Conservation (phyloP, 2,113 vertebrate species). For the Scophthalmus maximus region DNA sequence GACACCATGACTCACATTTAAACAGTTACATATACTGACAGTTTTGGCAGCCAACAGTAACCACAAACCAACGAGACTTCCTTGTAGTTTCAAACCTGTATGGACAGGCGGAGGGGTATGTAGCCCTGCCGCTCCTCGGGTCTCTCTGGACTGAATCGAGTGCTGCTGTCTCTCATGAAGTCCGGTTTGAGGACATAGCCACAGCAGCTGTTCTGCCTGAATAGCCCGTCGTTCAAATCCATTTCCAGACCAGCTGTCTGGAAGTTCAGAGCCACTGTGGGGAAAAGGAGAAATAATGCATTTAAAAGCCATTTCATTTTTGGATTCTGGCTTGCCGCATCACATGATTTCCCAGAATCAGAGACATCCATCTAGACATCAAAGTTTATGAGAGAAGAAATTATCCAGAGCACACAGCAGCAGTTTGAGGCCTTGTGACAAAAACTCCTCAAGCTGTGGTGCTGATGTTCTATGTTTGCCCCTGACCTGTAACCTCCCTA, state of each 20-base stretch:
- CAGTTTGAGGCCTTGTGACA: background rate
- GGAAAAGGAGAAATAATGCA: constrained; percentile 20
- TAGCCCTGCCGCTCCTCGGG: constrained; percentile 74
- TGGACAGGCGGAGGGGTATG: constrained; percentile 80
- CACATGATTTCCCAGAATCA: constrained; percentile 4
- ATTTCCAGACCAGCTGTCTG: constrained; percentile 94
- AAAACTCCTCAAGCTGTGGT: background rate
- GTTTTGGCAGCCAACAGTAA: background rate
- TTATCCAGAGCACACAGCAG: background rate
- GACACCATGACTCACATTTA: background rate
- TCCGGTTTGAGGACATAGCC: constrained; percentile 92
- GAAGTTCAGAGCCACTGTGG: constrained; percentile 93
- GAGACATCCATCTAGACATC: background rate
- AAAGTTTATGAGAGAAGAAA: constrained; percentile 1
- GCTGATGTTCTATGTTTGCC: background rate
- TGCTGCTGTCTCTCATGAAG: constrained; percentile 85
- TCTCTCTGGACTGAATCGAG: constrained; percentile 85
- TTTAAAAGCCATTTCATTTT: background rate
- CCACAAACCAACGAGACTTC: too few species aligned
- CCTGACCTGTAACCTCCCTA: background rate
- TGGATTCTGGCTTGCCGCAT: background rate
- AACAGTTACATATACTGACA: background rate
- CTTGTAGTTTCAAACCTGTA: constrained; percentile 81
- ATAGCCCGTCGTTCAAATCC: constrained; percentile 94
- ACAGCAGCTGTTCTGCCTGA: constrained; percentile 88